phyloP scores from a whole-genome alignment of 2,113 vertebrate species.

The Pan paniscus region DNA sequence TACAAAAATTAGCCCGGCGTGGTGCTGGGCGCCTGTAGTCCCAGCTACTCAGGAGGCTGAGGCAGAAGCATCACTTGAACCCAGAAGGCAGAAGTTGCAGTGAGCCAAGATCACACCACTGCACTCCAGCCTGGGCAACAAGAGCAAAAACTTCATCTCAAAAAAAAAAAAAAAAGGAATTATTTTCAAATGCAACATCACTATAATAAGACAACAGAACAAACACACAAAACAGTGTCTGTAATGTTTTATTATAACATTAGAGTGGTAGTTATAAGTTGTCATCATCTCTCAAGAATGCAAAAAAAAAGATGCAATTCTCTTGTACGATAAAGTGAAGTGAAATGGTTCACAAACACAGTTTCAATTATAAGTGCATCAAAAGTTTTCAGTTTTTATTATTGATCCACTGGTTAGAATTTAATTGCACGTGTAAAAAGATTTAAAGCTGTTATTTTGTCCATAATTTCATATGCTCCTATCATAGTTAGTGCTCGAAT shows the following conservation, averaged over 20 bases:
- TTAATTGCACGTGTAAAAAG: constrained; percentile 73
- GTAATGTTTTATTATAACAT: constrained; percentile 38
- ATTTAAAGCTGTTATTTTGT: constrained; percentile 78
- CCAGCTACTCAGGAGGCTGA: no score
- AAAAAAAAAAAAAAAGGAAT: no score
- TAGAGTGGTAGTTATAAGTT: neutral
- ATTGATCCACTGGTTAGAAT: constrained; percentile 70
- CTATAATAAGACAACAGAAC: constrained; percentile 1
- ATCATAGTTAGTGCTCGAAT: constrained; percentile 77
- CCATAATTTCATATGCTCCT: constrained; percentile 75
- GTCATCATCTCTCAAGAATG: neutral
- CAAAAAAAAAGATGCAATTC: constrained; percentile 5
- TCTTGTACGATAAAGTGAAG: neutral
- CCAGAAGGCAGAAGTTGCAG: no score
- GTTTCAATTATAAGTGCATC: neutral
- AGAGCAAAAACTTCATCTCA: no score
- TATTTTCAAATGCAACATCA: neutral
- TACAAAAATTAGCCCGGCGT: no score
- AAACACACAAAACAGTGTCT: neutral
- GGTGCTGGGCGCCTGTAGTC: no score
- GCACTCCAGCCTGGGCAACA: no score
- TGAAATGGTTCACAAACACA: neutral
- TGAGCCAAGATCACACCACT: no score
- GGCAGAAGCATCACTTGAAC: no score
- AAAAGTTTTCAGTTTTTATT: constrained; percentile 39